Evolutionary conservation across 2,113 vertebrate species (phyloP).

Genomic region (Helogale parvula): DNA sequence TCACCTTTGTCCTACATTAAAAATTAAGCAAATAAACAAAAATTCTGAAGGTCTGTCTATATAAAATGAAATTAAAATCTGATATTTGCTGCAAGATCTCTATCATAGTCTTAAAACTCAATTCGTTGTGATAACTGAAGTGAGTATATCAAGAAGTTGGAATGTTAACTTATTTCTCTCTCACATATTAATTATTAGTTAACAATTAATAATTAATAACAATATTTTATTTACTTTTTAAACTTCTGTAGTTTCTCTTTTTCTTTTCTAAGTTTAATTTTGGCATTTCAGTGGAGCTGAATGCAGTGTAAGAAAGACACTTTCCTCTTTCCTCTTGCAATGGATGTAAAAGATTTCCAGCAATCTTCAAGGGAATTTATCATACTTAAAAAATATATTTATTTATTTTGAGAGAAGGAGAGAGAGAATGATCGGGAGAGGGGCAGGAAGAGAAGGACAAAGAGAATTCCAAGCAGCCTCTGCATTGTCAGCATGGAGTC

Average conservation of each 20-base stretch:
- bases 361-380: neutral
- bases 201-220: no score
- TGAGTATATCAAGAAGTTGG: neutral
- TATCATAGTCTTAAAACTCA: neutral
- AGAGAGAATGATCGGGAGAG: no score
- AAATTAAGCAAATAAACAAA: constrained; percentile 1
- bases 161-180: neutral
- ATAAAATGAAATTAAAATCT: neutral
- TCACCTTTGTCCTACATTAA: neutral
- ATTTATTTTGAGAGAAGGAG: no score
- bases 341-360: neutral
- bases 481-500: no score
- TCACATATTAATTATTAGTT: no score
- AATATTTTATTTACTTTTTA: neutral
- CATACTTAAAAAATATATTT: neutral
- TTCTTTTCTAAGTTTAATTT: neutral
- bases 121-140: neutral
- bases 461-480: no score
- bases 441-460: no score
- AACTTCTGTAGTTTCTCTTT: neutral
- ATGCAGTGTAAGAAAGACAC: neutral
- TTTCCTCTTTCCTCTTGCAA: neutral
- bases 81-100: neutral
- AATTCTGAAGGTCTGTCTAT: neutral
- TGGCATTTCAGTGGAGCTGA: neutral